Evolutionary conservation across 2,888 invertebrate genomes (phyloP).

Genomic region (Sphaeridia pumilis): DNA sequence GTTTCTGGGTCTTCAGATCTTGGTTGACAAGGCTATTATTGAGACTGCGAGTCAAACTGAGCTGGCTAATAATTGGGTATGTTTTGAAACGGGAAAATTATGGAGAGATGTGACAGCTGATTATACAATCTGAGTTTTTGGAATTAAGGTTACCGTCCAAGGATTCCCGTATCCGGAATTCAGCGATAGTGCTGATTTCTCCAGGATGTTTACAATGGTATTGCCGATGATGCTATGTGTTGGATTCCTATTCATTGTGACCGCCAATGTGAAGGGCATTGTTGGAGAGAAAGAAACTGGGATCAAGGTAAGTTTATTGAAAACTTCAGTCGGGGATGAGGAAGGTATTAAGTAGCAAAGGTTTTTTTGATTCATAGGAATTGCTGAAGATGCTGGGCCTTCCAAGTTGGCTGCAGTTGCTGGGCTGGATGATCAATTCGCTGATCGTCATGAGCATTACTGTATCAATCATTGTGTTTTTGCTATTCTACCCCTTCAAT

Average conservation of each 20-base stretch:
- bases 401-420: conserved; percentile 45
- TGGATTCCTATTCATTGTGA: conserved; percentile 45
- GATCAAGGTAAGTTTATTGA: conserved; percentile 42
- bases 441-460: conserved; percentile 39
- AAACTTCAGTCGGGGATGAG: too few species aligned
- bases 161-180: conserved; percentile 50
- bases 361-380: too few species aligned
- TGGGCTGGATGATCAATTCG: conserved; percentile 45
- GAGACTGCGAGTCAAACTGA: background rate
- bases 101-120: too few species aligned
- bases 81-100: too few species aligned
- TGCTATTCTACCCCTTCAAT: conserved; percentile 37
- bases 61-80: background rate
- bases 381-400: conserved; percentile 49
- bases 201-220: conserved; percentile 35
- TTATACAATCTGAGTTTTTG: too few species aligned
- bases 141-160: conserved; percentile 43
- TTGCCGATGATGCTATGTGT: conserved; percentile 41
- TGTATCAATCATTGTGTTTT: conserved; percentile 39
- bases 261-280: conserved; percentile 45
- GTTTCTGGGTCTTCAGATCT: background rate
- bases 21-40: background rate
- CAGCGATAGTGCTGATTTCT: conserved; percentile 36
- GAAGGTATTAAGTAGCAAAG: too few species aligned
- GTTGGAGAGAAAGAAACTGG: conserved; percentile 52